Conservation (phyloP, 2,888 invertebrate genomes). For the Arctia plantaginis region DNA sequence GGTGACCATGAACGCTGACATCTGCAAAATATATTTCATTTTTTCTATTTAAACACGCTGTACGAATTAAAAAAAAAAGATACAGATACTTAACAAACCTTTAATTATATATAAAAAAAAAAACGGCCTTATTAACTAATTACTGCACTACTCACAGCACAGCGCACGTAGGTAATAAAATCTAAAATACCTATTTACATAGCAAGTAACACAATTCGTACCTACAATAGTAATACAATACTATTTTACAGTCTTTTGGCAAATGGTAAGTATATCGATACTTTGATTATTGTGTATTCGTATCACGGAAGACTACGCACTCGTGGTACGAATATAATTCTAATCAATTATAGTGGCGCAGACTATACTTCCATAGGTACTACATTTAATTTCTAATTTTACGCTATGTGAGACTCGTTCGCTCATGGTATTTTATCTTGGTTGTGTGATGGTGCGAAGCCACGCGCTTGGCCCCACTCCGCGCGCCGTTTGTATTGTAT, state of each 20-base stretch:
- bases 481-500: constrained; percentile 29
- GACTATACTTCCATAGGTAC: constrained; percentile 9
- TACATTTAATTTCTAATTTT: constrained; percentile 48
- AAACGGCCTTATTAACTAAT: background rate
- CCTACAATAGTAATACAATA: background rate
- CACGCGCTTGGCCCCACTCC: constrained; percentile 43
- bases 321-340: constrained; percentile 1
- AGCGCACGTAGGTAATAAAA: background rate
- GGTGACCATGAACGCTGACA: constrained; percentile 15
- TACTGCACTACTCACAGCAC: background rate
- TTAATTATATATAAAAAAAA: background rate
- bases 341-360: constrained; percentile 13
- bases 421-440: constrained; percentile 64
- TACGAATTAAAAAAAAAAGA: too few relatives aligned
- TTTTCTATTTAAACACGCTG: background rate
- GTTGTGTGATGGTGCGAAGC: constrained; percentile 36
- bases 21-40: background rate
- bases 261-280: background rate
- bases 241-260: background rate
- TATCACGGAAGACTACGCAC: background rate
- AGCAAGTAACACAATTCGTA: background rate
- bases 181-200: background rate
- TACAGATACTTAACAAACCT: background rate
- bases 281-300: too few relatives aligned
- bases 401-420: constrained; percentile 59